Evolutionary conservation across 23 tunicate genomes (phyloP), one percentile per base, ranked within the genome.

Genomic region (Styela plicata): DNA sequence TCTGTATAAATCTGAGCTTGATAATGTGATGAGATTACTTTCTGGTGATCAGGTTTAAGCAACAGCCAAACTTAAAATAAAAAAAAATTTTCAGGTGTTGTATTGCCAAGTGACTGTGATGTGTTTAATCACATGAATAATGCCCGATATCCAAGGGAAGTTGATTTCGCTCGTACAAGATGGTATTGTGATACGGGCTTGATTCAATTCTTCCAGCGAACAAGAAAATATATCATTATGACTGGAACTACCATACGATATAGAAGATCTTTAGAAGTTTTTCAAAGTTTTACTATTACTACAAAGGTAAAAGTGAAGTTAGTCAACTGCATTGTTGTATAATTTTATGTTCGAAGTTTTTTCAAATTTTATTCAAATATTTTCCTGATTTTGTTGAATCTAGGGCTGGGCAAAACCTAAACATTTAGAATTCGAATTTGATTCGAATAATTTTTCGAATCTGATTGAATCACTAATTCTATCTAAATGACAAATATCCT

Each of bases 91-190:
- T 26, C 74, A 90, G 96, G 78, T 63, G 2, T 82, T 28, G 96
- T 90, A 31, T 65, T 69, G 73, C 84, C 85, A 16, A 37, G 86
- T 29, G 96, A 90, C 36, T 24, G 84, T 68, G 96, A 90, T 52
- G 13, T 80, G 2, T 85, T 66, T 69, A 27, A 75, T 24, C 96
- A 90, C 61, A 90, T 90, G 96, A 90, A 90, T 85, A 90, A 90
- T 68, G 70, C 86, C 2, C 71, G 96, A 26, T 90, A 90, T 52
- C 33, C 34, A 2, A 36, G 89, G 25, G 86, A 64, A 52, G 68
- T 69, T 27, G 96, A 90, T 67, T 90, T 80, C 74, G 96, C 96
- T 3, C 83, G 96, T 0, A 1, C 52, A 16, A 18, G 79, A 34
- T 85, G 30, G 32, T 85, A 73, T 62, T 7, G 19, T 26, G 80